Evolutionary conservation across 2,113 vertebrate species (phyloP).

Genomic region (Amphilophus citrinellus): DNA sequence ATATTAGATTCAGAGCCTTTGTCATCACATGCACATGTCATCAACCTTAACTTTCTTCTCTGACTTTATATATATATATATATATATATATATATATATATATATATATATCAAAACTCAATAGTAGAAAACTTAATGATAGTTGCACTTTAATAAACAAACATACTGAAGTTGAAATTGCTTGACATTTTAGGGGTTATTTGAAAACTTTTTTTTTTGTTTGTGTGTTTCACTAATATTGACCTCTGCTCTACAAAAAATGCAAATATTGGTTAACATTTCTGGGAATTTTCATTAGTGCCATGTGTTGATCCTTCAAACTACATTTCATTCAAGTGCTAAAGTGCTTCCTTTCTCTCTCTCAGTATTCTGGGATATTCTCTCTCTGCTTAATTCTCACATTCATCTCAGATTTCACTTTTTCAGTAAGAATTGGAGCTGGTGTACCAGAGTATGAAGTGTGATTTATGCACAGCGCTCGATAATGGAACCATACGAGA

Average conservation of each 20-base stretch:
- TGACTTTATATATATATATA: too few relatives aligned
- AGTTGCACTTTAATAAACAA: too few relatives aligned
- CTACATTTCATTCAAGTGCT: not conserved
- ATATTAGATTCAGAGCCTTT: not conserved
- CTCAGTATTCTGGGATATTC: slow-evolving; percentile 20
- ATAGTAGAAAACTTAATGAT: too few relatives aligned
- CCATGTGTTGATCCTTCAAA: not conserved
- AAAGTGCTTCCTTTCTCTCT: not conserved
- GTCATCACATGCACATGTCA: not conserved
- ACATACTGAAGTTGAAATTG: too few relatives aligned
- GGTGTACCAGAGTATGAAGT: slow-evolving; percentile 21
- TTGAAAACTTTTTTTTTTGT: not conserved
- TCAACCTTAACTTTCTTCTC: not conserved
- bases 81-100: too few relatives aligned
- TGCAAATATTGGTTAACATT: not conserved
- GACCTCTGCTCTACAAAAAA: not conserved
- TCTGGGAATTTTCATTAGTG: not conserved
- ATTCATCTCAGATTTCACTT: slow-evolving; percentile 31
- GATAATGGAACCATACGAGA: slow-evolving; percentile 26
- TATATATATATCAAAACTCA: too few relatives aligned
- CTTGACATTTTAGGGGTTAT: too few relatives aligned
- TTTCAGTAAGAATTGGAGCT: slow-evolving; percentile 41
- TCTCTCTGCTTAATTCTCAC: slow-evolving; percentile 5
- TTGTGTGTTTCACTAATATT: not conserved
- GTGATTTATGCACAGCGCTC: slow-evolving; percentile 59